Evolutionary conservation across 2,888 invertebrate genomes (phyloP), one percentile per base, ranked within the genome.

Genomic region (Drosophila pseudotalamancana): DNA sequence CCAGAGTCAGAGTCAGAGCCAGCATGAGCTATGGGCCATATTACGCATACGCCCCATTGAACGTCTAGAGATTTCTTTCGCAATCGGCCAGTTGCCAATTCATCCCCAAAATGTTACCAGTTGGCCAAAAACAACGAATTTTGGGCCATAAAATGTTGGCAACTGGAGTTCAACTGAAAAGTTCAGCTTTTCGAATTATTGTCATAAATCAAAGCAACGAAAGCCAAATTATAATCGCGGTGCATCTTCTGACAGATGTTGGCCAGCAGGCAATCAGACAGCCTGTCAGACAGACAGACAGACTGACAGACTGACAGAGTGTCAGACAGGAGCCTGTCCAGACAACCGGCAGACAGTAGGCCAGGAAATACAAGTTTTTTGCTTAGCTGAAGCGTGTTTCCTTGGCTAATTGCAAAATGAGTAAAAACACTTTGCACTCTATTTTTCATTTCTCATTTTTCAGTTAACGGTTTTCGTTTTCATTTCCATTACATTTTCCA

Each of bases 41-140:
- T 59, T 81, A 87, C 81, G 81, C 81, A 82, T 87, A 81, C 85
- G 82, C 81, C 81, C 75, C 64, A 16, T 43, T 14, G 27, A 18
- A 31, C 27, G 49, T 70, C 70, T 67, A 46, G 50, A 32, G 34
- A 21, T 48, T 63, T 67, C 48, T 54, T 32, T 59, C 51, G n/a
- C n/a, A n/a, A n/a, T n/a, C 51, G 56, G 25, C 54, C 46, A 53
- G 64, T 81, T 81, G 61, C 74, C 71, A 81, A 86, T 59, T 37
- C 19, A 42, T 29, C 5, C 19, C 39, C 25, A 46, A 64, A 61
- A 34, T 45, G 25, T 32, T 43, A 68, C 42, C 37, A 42, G 40
- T 25, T 25, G 29, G 55, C 11, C 27, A 34, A 14, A 16, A 39
- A 39, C 32, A 12, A 27, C 23, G n/a, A 2, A 18, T 29, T 43